Evolutionary conservation across 2,888 invertebrate genomes (phyloP).

Genomic region (Cosmorhoe ocellata): DNA sequence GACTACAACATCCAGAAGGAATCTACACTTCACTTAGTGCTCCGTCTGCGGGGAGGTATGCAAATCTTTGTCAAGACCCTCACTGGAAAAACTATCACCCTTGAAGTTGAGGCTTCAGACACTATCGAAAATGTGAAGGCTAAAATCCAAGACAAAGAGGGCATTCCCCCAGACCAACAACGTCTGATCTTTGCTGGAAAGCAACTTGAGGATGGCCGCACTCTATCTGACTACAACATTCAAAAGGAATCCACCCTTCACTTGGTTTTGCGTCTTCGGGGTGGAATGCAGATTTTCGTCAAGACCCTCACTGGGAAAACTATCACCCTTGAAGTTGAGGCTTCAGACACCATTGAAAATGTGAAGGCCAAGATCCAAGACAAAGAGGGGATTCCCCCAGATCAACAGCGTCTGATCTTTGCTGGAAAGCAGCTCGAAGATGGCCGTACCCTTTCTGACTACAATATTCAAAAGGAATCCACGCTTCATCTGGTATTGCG

Average conservation of each 20-base stretch:
- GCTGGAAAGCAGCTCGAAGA: constrained; percentile 64
- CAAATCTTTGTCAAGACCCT: constrained; percentile 66
- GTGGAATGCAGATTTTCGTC: constrained; percentile 65
- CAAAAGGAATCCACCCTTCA: constrained; percentile 69
- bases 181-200: constrained; percentile 63
- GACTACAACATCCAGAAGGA: constrained; percentile 66
- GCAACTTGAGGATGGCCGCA: constrained; percentile 67
- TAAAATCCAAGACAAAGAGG: constrained; percentile 64
- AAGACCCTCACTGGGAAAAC: constrained; percentile 63
- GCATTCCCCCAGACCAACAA: constrained; percentile 65
- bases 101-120: constrained; percentile 60
- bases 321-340: constrained; percentile 58
- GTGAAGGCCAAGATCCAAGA: constrained; percentile 67
- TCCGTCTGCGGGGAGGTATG: constrained; percentile 65
- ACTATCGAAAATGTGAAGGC: constrained; percentile 68
- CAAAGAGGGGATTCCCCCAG: constrained; percentile 64
- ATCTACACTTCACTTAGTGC: constrained; percentile 55
- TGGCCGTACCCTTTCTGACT: constrained; percentile 60
- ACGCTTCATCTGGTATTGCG: constrained; percentile 58
- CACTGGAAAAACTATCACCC: constrained; percentile 60
- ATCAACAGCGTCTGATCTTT: constrained; percentile 61
- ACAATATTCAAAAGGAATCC: constrained; percentile 63
- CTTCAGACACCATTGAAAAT: constrained; percentile 63
- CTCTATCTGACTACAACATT: constrained; percentile 66
- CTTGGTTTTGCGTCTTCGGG: constrained; percentile 60